phyloP scores from a whole-genome alignment of 2,888 invertebrate genomes.

The Lasioglossum marginatum region DNA sequence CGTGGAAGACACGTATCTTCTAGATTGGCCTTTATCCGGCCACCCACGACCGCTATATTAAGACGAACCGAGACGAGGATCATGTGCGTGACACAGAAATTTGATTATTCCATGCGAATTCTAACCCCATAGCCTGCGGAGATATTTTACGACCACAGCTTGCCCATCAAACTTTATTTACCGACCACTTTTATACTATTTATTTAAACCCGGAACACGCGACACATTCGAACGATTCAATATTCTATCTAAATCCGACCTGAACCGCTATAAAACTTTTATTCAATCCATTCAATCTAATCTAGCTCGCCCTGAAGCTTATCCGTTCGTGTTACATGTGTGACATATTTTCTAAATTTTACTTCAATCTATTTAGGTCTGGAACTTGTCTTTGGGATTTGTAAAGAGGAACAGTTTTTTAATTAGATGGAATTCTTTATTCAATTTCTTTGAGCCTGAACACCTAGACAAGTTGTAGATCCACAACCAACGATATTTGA shows the following conservation, averaged over 20 bases:
- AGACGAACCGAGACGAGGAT: conserved; percentile 44
- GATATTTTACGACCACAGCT: not conserved
- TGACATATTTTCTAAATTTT: not conserved
- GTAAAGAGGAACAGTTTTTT: no score
- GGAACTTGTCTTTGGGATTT: no score
- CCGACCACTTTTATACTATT: not conserved
- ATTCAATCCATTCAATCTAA: not conserved
- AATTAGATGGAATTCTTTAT: no score
- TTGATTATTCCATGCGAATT: not conserved
- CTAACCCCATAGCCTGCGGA: not conserved
- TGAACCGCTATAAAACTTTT: not conserved
- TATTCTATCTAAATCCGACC: not conserved
- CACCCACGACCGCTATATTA: conserved; percentile 67
- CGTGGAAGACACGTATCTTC: conserved; percentile 56
- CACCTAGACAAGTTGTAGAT: no score
- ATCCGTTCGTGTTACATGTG: not conserved
- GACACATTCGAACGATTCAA: not conserved
- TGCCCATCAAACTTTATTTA: not conserved
- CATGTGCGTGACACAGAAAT: conserved; percentile 21
- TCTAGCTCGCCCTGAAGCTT: not conserved
- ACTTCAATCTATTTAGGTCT: no score
- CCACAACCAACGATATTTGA: no score
- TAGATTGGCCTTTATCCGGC: conserved; percentile 69
- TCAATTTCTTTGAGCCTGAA: no score
- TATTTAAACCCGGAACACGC: not conserved